A percentile compares a stretch with the other conserved stretches of the same genome.
These are phyloP conservation scores for Dilophus febrilis DNA, from an alignment of 2,888 invertebrate genomes.

Conservation along the genomic window DNA sequence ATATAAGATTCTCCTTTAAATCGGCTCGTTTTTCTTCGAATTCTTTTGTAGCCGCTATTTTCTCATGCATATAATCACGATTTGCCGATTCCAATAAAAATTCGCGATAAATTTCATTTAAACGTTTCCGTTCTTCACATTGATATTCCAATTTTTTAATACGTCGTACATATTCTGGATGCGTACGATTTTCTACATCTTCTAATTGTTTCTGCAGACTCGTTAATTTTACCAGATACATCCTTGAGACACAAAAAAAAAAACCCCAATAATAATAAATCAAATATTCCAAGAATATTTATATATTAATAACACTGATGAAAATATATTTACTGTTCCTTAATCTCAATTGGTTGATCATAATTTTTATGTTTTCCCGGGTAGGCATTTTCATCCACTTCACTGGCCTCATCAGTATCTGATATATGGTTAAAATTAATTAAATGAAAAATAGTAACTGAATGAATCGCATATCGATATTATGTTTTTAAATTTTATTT, in stretches of 20 bases:
- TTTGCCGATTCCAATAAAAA: slow-evolving; percentile 77
- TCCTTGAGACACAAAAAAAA: slow-evolving; percentile 32
- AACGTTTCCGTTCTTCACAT: slow-evolving; percentile 58
- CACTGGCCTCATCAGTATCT: slow-evolving; percentile 95
- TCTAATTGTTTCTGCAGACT: slow-evolving; percentile 77
- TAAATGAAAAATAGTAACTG: no score
- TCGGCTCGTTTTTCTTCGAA: slow-evolving; percentile 78
- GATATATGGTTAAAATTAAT: slow-evolving; percentile 2
- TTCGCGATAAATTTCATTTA: slow-evolving; percentile 62
- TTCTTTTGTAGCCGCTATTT: slow-evolving; percentile 76
- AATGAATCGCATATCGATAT: no score
- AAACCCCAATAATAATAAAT: not conserved
- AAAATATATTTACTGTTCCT: slow-evolving; percentile 23
- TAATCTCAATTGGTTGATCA: slow-evolving; percentile 24
- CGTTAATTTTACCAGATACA: slow-evolving; percentile 80
- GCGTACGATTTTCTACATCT: slow-evolving; percentile 68
- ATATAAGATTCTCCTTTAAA: slow-evolving; percentile 69
- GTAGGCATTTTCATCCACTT: slow-evolving; percentile 68
- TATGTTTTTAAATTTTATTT: no score
- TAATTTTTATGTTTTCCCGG: slow-evolving; percentile 13
- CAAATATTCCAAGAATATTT: not conserved
- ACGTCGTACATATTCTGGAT: slow-evolving; percentile 71
- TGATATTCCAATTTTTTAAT: slow-evolving; percentile 68
- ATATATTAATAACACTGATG: not conserved
- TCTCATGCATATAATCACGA: slow-evolving; percentile 71